Conservation (phyloP, 2,797 vertebrate species). For the Phoxinus dragarum region DNA sequence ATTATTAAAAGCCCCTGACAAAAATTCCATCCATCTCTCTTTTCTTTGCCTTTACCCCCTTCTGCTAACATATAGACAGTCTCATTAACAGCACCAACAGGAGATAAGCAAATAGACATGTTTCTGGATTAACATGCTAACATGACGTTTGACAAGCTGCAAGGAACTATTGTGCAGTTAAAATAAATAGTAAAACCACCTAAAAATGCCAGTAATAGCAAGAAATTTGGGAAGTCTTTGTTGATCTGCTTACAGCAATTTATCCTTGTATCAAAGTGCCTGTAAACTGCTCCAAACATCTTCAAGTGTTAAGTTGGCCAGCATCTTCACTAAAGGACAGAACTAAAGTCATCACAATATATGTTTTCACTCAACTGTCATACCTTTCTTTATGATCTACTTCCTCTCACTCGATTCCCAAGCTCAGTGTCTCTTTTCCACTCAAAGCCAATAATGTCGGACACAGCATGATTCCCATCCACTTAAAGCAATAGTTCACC, state of each 20-base stretch:
- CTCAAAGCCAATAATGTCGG: neutral
- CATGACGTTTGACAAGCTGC: neutral
- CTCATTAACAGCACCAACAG: neutral
- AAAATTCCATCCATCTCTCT: constrained; percentile 12
- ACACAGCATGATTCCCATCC: neutral
- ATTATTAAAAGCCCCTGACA: constrained; percentile 33
- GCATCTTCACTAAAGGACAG: neutral
- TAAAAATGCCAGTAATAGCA: neutral
- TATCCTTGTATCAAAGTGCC: neutral
- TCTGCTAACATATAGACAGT: neutral
- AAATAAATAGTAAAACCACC: neutral
- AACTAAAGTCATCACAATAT: constrained; percentile 4
- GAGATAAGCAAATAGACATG: neutral
- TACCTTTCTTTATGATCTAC: neutral
- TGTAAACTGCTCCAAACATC: constrained; percentile 21
- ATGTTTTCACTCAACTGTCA: constrained; percentile 12
- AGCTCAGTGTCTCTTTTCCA: neutral
- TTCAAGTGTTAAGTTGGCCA: neutral
- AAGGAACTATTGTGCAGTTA: neutral
- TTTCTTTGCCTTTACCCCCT: neutral
- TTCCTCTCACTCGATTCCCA: neutral
- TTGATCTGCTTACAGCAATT: neutral
- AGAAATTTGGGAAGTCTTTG: neutral
- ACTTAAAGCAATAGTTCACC: neutral
- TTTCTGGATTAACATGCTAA: neutral